These are phyloP conservation scores for Drosophila kurseongensis DNA, from an alignment of 1,140 invertebrate genomes.

Conservation along the genomic window DNA sequence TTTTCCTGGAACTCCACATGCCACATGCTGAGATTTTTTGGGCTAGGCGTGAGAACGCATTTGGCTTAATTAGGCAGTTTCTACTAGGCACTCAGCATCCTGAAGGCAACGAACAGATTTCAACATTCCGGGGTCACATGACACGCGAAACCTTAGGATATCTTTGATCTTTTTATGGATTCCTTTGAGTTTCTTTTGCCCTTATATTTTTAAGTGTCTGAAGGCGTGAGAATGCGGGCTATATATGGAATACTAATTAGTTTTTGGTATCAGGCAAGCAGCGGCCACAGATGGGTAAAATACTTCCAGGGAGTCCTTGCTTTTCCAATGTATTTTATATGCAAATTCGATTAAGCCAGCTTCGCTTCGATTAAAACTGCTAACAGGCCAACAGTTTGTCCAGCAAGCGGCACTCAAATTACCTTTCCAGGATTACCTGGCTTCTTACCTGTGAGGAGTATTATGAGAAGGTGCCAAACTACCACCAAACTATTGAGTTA, in stretches of 20 bases:
- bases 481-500: slow-evolving; percentile 38
- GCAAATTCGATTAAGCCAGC: slow-evolving; percentile 50
- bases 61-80: slow-evolving; percentile 47
- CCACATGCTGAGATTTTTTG: slow-evolving; percentile 36
- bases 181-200: slow-evolving; percentile 12
- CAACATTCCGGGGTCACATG: slow-evolving; percentile 9
- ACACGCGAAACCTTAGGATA: slow-evolving; percentile 31
- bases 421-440: slow-evolving; percentile 13
- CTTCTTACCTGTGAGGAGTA: slow-evolving; percentile 10
- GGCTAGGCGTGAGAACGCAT: slow-evolving; percentile 42
- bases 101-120: slow-evolving; percentile 7
- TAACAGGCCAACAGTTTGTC: slow-evolving; percentile 54
- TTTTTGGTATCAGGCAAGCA: slow-evolving; percentile 22
- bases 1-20: slow-evolving; percentile 29
- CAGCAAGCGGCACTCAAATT: slow-evolving; percentile 10
- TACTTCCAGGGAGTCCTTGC: neutral
- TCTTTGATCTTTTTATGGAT: slow-evolving; percentile 34
- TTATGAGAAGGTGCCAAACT: slow-evolving; percentile 24
- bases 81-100: slow-evolving; percentile 48
- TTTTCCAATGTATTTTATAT: slow-evolving; percentile 22
- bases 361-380: slow-evolving; percentile 42
- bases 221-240: slow-evolving; percentile 36
- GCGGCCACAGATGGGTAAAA: neutral
- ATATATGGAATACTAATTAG: slow-evolving; percentile 16
- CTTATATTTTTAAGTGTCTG: neutral